These are phyloP conservation scores for Syngnathus typhle DNA, from an alignment of 2,113 vertebrate species.

Conservation along the genomic window DNA sequence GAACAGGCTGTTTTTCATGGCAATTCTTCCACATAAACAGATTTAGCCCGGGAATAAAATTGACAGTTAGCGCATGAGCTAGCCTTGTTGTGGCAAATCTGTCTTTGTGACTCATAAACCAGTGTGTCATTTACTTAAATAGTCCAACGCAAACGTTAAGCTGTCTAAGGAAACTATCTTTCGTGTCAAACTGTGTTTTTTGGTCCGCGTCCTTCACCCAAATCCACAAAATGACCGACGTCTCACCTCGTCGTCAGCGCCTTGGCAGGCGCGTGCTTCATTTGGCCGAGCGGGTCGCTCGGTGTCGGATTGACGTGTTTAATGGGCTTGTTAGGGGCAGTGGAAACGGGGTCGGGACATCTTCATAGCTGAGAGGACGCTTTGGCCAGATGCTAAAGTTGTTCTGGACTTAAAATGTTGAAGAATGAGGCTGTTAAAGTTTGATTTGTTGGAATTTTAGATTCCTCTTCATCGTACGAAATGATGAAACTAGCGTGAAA, in stretches of 20 bases:
- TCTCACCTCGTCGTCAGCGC: not conserved
- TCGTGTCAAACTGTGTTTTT: not conserved
- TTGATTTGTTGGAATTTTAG: not conserved
- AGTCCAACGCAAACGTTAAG: not conserved
- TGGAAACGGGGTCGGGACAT: not conserved
- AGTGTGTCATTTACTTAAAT: not conserved
- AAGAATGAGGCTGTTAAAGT: not conserved
- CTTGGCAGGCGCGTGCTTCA: no score
- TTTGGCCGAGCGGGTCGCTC: not conserved
- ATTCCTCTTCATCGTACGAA: not conserved
- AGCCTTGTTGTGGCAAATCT: not conserved
- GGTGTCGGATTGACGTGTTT: not conserved
- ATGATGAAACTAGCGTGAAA: not conserved
- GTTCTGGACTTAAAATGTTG: not conserved
- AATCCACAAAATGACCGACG: not conserved
- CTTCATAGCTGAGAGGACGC: not conserved
- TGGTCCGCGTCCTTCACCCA: not conserved
- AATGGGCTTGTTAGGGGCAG: not conserved
- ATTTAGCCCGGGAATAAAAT: not conserved
- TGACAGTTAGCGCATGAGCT: not conserved
- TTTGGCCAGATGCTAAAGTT: not conserved
- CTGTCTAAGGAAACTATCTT: not conserved
- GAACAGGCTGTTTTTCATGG: no score
- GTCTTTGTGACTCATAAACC: not conserved
- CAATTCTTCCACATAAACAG: not conserved